phyloP scores from a whole-genome alignment of 2,797 vertebrate genomes.

The Hoplostethus atlanticus region DNA sequence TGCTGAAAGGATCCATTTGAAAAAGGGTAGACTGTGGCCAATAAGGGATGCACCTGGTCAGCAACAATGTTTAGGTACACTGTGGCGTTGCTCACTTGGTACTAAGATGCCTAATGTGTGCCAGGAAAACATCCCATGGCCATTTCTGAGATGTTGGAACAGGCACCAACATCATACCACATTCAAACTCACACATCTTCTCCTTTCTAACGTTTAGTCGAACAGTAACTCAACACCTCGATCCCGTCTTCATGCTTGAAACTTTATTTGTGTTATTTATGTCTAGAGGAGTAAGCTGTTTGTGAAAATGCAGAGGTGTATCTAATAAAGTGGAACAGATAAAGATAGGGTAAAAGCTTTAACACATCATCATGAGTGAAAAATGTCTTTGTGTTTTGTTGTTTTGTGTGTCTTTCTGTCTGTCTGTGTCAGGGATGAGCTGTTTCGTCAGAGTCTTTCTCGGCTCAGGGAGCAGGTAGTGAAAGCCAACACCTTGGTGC shows the following conservation, averaged over 20 bases:
- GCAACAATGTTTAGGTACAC: background rate
- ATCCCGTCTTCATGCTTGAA: too few relatives aligned
- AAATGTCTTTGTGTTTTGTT: slow-evolving; percentile 33
- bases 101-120: background rate
- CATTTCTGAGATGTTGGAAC: too few relatives aligned
- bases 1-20: slow-evolving; percentile 1
- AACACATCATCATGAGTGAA: slow-evolving; percentile 12
- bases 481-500: slow-evolving; percentile 95
- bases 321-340: background rate
- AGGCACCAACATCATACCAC: too few relatives aligned
- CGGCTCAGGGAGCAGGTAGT: slow-evolving; percentile 97
- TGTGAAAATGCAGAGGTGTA: too few relatives aligned
- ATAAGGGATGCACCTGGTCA: background rate
- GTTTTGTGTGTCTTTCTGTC: slow-evolving; percentile 17
- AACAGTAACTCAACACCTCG: too few relatives aligned
- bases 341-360: background rate
- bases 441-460: slow-evolving; percentile 96
- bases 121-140: background rate
- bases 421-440: slow-evolving; percentile 89
- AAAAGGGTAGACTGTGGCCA: background rate
- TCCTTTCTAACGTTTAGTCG: too few relatives aligned
- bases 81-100: slow-evolving; percentile 2
- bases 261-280: too few relatives aligned
- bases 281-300: too few relatives aligned
- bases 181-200: too few relatives aligned